Conservation (phyloP, 2,113 vertebrate genomes). For the Nettapus auritus region DNA sequence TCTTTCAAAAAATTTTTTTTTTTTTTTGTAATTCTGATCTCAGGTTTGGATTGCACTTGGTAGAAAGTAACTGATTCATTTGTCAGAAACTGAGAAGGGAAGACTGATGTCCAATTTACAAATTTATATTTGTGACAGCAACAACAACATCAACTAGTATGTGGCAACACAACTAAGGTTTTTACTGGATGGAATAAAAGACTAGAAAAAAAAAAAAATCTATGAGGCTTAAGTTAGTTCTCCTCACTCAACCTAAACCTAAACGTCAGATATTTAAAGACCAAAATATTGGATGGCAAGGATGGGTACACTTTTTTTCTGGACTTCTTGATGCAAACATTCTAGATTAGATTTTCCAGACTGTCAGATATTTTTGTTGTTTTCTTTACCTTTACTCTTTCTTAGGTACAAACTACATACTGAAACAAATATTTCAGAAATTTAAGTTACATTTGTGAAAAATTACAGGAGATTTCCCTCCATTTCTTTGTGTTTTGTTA, state of each 20-base stretch:
- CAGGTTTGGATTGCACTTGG: rapidly evolving
- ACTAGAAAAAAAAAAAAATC: not conserved
- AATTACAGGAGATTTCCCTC: not conserved
- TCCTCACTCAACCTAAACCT: not conserved
- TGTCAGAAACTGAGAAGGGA: not conserved
- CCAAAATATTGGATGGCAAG: not conserved
- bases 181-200: not conserved
- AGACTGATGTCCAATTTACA: not conserved
- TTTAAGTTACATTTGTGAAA: not conserved
- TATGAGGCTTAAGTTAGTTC: not conserved
- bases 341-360: not conserved
- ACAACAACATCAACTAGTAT: not conserved
- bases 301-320: not conserved
- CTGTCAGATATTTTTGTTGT: not conserved
- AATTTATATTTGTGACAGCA: not conserved
- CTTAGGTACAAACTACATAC: not conserved
- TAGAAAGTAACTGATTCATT: not conserved
- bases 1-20: not conserved
- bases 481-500: not conserved
- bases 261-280: not conserved
- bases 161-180: not conserved
- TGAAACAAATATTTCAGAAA: not conserved
- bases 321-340: not conserved
- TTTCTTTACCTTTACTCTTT: not conserved
- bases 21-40: not conserved